Conservation (phyloP, 1,140 invertebrate species). For the Tetramorium simillimum region DNA sequence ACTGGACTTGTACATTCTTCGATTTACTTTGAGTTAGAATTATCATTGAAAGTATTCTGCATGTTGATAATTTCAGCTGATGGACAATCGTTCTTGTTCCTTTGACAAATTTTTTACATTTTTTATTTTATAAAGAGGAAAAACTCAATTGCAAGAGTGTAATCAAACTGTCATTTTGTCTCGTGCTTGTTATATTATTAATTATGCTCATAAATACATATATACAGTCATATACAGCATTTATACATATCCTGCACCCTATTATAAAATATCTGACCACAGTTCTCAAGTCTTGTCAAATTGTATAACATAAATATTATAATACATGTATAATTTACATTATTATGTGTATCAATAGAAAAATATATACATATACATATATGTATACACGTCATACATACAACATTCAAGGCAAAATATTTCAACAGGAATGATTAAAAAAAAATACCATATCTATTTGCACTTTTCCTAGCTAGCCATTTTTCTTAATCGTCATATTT, state of each 20-base stretch:
- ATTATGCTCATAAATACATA: not conserved
- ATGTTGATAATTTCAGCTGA: no score
- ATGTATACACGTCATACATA: not conserved
- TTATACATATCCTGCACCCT: not conserved
- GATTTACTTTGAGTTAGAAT: no score
- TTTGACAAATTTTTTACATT: no score
- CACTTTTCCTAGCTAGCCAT: not conserved
- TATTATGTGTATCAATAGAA: not conserved
- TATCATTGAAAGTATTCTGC: no score
- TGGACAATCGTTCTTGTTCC: no score
- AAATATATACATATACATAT: not conserved
- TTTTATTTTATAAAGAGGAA: not conserved
- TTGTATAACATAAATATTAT: no score
- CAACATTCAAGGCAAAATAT: not conserved
- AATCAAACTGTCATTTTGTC: not conserved
- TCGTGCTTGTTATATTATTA: not conserved
- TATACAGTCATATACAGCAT: not conserved
- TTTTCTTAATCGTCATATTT: constrained; percentile 1
- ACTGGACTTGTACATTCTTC: no score
- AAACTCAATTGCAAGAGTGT: not conserved
- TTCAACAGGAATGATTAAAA: not conserved
- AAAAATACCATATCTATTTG: not conserved
- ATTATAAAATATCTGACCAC: no score
- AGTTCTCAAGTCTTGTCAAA: no score
- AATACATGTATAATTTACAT: not conserved